These are phyloP conservation scores for Phthorimaea operculella DNA, from an alignment of 1,140 invertebrate genomes.

Conservation along the genomic window DNA sequence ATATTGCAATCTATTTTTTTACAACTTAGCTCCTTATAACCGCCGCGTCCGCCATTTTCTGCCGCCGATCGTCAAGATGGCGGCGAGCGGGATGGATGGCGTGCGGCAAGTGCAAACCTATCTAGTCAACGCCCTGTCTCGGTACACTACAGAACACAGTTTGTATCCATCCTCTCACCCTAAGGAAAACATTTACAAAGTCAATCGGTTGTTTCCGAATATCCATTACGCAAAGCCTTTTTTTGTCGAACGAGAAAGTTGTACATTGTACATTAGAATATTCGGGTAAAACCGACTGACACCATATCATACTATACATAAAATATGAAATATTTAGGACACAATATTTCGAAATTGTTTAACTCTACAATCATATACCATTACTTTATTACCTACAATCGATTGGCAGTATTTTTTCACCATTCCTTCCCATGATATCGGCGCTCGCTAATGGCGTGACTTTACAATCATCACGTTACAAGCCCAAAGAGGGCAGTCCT, in stretches of 20 bases:
- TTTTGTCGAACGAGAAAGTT: background rate
- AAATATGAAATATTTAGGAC: conserved; percentile 59
- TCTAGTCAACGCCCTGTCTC: conserved; percentile 60
- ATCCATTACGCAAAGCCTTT: background rate
- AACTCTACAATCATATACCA: conserved; percentile 60
- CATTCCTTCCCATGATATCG: conserved; percentile 44
- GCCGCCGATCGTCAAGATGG: conserved; percentile 9
- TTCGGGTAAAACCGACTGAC: conserved; percentile 18
- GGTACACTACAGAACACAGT: conserved; percentile 64
- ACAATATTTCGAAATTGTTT: conserved; percentile 61
- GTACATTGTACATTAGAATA: background rate
- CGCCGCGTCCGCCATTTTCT: conserved; percentile 17
- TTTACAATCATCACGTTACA: background rate
- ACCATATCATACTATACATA: conserved; percentile 56
- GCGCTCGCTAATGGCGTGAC: conserved; percentile 32
- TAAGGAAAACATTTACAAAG: conserved; percentile 54
- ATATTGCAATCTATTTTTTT: conserved; percentile 61
- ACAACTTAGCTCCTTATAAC: conserved; percentile 50
- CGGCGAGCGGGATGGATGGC: conserved; percentile 13
- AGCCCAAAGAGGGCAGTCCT: background rate
- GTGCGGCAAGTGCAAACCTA: conserved; percentile 44
- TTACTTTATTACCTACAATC: conserved; percentile 61
- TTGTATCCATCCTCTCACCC: conserved; percentile 57
- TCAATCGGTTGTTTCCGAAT: conserved; percentile 23
- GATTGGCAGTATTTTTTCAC: conserved; percentile 63